Percentiles rank a stretch among this genome's conserved stretches.
phyloP scores from a whole-genome alignment of 2,113 vertebrate species.

The Caranx melampygus region DNA sequence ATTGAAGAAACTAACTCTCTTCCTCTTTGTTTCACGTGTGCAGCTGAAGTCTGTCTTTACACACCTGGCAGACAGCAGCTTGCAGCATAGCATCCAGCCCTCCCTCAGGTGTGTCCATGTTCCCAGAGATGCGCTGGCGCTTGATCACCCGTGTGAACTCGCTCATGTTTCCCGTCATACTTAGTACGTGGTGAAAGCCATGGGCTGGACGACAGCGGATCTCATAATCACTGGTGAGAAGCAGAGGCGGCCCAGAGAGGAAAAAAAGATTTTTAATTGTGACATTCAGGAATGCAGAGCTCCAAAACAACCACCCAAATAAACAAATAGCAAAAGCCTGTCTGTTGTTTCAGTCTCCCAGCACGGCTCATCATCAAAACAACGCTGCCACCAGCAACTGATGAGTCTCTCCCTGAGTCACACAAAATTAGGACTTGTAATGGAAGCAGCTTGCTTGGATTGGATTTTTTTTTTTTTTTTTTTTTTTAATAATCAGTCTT shows the following conservation, averaged over 20 bases:
- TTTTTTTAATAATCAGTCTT: neutral
- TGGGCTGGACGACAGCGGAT: conserved; percentile 94
- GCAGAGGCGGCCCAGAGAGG: neutral
- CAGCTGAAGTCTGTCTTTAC: conserved; percentile 12
- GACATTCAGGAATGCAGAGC: conserved; percentile 11
- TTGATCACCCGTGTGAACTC: conserved; percentile 93
- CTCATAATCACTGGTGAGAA: conserved; percentile 88
- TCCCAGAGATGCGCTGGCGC: conserved; percentile 95
- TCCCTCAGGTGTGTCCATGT: conserved; percentile 97
- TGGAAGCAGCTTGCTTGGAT: neutral
- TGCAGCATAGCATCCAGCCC: conserved; percentile 98
- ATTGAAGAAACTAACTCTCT: neutral
- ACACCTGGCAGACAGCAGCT: conserved; percentile 95
- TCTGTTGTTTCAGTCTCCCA: conserved; percentile 18
- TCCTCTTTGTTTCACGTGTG: neutral
- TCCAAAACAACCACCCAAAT: neutral
- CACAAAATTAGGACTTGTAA: neutral
- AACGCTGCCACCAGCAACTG: conserved; percentile 13
- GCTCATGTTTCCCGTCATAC: conserved; percentile 93
- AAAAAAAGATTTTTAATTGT: conserved; percentile 8
- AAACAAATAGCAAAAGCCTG: conserved; percentile 1
- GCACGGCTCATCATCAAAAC: conserved; percentile 8
- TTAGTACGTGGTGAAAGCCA: conserved; percentile 94
- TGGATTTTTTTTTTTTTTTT: neutral
- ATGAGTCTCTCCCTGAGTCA: conserved; percentile 28